Conservation (phyloP, 2,888 invertebrate genomes). For the Neoaliturus tenellus region DNA sequence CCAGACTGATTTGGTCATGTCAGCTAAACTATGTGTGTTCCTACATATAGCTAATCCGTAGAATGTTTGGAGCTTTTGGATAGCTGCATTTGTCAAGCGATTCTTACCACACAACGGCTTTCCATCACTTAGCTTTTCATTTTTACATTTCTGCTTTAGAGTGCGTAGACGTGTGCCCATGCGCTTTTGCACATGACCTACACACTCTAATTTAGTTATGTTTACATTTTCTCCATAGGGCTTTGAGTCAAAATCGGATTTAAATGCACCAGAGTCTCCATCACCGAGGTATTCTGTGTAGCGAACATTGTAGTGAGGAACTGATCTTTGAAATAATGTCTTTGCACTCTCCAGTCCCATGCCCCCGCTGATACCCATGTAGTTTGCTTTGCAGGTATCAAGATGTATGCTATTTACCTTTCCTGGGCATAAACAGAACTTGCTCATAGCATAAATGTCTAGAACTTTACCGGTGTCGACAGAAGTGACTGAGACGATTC, state of each 20-base stretch:
- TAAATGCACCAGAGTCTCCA: constrained; percentile 53
- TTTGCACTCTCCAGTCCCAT: constrained; percentile 50
- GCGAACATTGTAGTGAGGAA: neutral
- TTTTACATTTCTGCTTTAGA: neutral
- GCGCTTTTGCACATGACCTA: constrained; percentile 50
- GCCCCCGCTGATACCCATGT: constrained; percentile 7
- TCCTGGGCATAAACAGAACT: neutral
- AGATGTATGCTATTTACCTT: neutral
- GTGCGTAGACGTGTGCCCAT: constrained; percentile 29
- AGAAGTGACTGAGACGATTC: neutral
- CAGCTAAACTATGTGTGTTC: constrained; percentile 50
- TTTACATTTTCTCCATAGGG: constrained; percentile 31
- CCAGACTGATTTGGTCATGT: constrained; percentile 56
- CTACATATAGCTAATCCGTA: constrained; percentile 60
- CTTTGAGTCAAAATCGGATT: constrained; percentile 36
- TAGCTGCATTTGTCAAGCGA: constrained; percentile 37
- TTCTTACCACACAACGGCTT: constrained; percentile 38
- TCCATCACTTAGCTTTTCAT: constrained; percentile 52
- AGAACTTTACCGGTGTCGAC: neutral
- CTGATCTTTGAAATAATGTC: neutral
- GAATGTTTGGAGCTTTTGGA: constrained; percentile 47
- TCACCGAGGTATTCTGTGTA: constrained; percentile 58
- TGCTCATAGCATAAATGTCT: neutral
- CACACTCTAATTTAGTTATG: constrained; percentile 43
- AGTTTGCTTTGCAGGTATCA: neutral